Base-by-base conservation (phyloP, 2,888 invertebrate genomes). In the Osmoderma eremita region DNA sequence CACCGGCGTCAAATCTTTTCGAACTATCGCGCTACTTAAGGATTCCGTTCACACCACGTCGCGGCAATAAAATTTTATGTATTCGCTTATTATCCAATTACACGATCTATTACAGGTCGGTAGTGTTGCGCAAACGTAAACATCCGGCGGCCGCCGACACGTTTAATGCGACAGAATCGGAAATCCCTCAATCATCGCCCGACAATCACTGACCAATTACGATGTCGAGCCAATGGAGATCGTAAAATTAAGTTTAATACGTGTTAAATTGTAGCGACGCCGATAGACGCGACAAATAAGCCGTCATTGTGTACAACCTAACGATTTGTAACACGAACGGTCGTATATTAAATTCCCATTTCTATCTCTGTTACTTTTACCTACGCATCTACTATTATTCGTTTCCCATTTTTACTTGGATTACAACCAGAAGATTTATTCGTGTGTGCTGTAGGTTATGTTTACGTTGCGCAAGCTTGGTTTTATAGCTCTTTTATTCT, bases 171-270 rank as follows among this genome's bases (percentile, higher is more conserved):
- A 56, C 56, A 22, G 22, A 56, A 41, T 56, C 41, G 42, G 42
- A 56, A 42, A 41, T 22, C 42, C 15, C 41, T 42, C 41, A 56
- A 56, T 56, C 56, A 56, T 56, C 56, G 20, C n/a, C n/a, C 42
- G 42, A 56, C 42, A 42, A 56, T 56, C 38, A 38, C 41, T 56
- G 41, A 20, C 24, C 56, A 56, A 56, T 56, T 42, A 22, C 42
- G 18, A 36, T 13, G 20, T 41, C n/a, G 42, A 22, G 12, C 41
- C n/a, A 42, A 56, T 22, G 13, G 12, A 22, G 41, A 18, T 56
- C 56, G 56, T 56, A 56, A 56, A 56, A 56, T 42, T 56, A 42
- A 22, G 54, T 39, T 38, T 54, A 54, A 54, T 41, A 56, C 41
- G 22, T 56, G 41, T 41, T 42, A 56, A 42, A 56, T 30, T 13